These are phyloP conservation scores for Penaeus vannamei DNA, from an alignment of 1,140 invertebrate genomes.

Conservation along the genomic window DNA sequence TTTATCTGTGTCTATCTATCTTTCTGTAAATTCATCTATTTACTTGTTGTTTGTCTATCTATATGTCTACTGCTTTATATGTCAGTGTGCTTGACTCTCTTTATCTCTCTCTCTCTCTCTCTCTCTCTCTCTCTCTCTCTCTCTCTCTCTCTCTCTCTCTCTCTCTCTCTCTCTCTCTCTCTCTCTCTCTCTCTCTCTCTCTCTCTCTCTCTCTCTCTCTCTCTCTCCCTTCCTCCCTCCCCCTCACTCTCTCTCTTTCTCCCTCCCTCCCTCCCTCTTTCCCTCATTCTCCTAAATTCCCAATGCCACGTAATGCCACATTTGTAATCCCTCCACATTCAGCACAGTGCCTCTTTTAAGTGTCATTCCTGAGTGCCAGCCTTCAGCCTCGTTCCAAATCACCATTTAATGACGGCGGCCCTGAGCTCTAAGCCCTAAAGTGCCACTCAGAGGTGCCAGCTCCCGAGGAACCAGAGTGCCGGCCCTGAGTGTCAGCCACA, in stretches of 20 bases:
- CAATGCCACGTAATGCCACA: not conserved
- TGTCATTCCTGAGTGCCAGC: not conserved
- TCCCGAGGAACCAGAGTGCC: too few relatives aligned
- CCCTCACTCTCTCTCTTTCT: conserved; percentile 2
- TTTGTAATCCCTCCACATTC: not conserved
- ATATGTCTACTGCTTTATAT: too few relatives aligned
- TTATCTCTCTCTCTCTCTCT: too few relatives aligned
- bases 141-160: not conserved
- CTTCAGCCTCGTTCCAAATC: not conserved
- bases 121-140: too few relatives aligned
- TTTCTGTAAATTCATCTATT: too few relatives aligned
- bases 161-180: conserved; percentile 6
- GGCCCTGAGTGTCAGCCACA: too few relatives aligned
- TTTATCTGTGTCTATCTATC: too few relatives aligned
- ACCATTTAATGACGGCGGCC: too few relatives aligned
- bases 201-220: conserved; percentile 22
- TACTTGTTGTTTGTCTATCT: too few relatives aligned
- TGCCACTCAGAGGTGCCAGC: too few relatives aligned
- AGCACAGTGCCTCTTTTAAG: not conserved
- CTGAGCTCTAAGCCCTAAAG: too few relatives aligned
- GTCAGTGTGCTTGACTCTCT: too few relatives aligned
- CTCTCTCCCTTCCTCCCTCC: conserved; percentile 28
- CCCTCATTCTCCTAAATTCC: not conserved
- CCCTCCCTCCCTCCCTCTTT: not conserved
- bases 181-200: conserved; percentile 11